Base-by-base conservation (phyloP, 2,888 invertebrate genomes). In the Diabrotica balteata region DNA sequence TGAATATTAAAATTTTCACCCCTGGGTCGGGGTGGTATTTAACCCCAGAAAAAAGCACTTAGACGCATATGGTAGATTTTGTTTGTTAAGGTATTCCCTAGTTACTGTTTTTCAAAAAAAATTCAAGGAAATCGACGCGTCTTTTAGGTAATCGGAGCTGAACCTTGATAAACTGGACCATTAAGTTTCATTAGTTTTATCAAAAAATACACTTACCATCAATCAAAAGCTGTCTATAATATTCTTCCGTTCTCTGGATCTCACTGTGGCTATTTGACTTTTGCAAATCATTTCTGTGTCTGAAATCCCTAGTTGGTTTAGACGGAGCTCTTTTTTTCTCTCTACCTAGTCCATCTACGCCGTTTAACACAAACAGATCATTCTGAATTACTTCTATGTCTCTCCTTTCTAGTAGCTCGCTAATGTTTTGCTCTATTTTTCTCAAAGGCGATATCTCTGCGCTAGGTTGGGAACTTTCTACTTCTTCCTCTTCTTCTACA, bases 341-440 rank as follows among this genome's bases (percentile, higher is more conserved):
- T 70, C 83, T 85, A 68, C 82, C 85, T 59, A 84, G 81, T 71
- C 79, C 82, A 54, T 85, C 85, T 45, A 85, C 80, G 6, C 85
- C 86, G 57, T 85, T 85, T 68, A 85, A 78, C 57, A 84, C 77
- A 49, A 80, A 76, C 53, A 78, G 75, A 53, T 80, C 82, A 59
- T 81, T 79, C 64, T 81, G 78, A 8, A 82, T 75, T 46, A 80
- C 77, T 74, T 84, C 82, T 59, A 84, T 82, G 70, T 84, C 84
- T 10, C 83, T 73, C 66, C 83, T 76, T 73, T 84, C 90, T 78
- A 91, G 82, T 80, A 91, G 86, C 78, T 91, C 91, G 80, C 88
- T 91, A 76, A 91, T 91, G 80, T 90, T 91, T 82, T 90, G 89
- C 83, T 90, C 91, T 69, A 91, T 91, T 85, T 91, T 90, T 68